Base-by-base conservation (phyloP, 2,113 vertebrate species). In the Bambusicola thoracicus region DNA sequence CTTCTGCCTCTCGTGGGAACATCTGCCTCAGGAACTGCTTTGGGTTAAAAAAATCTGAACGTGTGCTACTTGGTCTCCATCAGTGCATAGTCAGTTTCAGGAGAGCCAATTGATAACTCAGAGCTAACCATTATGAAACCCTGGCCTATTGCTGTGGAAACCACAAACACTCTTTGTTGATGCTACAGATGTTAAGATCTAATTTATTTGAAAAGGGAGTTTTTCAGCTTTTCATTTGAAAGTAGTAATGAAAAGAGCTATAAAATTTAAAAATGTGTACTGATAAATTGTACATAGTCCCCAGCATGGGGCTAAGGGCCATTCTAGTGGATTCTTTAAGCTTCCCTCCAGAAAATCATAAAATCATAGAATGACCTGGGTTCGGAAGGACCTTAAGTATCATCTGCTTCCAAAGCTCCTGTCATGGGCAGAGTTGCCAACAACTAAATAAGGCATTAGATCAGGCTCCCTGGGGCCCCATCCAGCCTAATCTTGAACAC, bases 71-170 rank as follows among this genome's bases (percentile, higher is more conserved):
- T 59, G 27, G 4, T 85, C 92, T 85, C 89, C 59, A 59, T 91
- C 55, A 55, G 0, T 59, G 34, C 29, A 0, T 1, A 73, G 74
- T 25, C 75, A 55, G 44, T 92, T 94, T 92, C 74, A 56, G 62
- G 48, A 85, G 34, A 1, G 5, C 43, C 32, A 36, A 22, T 14
- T 0, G 0, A 51, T 80, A 70, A 61, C 79, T 87, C 2, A 0
- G 65, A 82, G 91, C 92, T 66, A 82, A 43, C 63, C 15, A 8
- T 87, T 67, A 69, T 82, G 87, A 92, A 91, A 83, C 81, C 61
- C 85, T 85, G 85, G 41, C 68, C 80, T 32, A 25, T 91, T 67
- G 38, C 79, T 61, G 49, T 92, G 59, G 72, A 80, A 90, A 66
- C 17, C 69, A 46, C 55, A 67, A 91, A 66, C 55, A 53, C 30